Conservation (phyloP, 2,797 vertebrate species). For the Crenichthys baileyi region DNA sequence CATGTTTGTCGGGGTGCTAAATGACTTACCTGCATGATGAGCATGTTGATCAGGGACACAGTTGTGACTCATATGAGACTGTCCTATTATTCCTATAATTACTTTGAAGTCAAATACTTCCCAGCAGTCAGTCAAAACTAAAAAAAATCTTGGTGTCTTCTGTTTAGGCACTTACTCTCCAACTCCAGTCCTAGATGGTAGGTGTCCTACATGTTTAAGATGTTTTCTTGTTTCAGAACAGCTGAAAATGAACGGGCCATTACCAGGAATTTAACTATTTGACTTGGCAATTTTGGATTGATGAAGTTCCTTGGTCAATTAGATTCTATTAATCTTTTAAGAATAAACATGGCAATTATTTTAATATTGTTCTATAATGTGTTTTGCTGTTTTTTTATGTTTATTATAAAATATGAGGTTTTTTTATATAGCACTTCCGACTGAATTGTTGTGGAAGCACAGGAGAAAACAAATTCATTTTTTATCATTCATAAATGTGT, state of each 20-base stretch:
- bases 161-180: background rate
- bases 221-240: background rate
- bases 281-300: too few species aligned
- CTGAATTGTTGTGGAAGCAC: background rate
- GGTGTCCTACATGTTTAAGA: background rate
- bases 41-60: background rate
- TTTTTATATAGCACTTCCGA: background rate
- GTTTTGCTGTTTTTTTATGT: too few species aligned
- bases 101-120: background rate
- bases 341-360: too few species aligned
- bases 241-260: background rate
- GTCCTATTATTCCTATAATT: background rate
- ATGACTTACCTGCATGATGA: background rate
- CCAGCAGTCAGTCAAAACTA: background rate
- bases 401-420: background rate
- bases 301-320: too few species aligned
- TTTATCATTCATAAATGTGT: background rate
- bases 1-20: background rate
- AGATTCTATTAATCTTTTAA: too few species aligned
- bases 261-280: too few species aligned
- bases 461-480: background rate
- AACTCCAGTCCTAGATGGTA: background rate
- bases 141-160: background rate
- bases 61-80: background rate
- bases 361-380: too few species aligned